These are phyloP conservation scores for Trichacis sp. DNA, from an alignment of 2,888 invertebrate genomes.

Conservation along the genomic window DNA sequence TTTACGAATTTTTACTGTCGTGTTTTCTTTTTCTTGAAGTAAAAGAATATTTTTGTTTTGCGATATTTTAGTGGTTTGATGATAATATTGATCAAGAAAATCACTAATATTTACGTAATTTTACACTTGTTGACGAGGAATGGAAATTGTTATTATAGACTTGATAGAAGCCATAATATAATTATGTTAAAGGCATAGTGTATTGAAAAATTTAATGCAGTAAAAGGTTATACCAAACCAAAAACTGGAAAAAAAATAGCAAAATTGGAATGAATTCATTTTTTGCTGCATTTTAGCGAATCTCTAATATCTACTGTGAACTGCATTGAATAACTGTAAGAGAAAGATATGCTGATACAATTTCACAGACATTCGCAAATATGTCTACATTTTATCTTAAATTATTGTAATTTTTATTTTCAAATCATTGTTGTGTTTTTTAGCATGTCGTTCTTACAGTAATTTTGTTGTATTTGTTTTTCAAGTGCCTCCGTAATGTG, in stretches of 20 bases:
- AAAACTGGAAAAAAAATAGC: background rate
- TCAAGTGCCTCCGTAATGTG: background rate
- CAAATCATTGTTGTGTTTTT: too few relatives aligned
- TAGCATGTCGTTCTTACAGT: too few relatives aligned
- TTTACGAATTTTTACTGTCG: background rate
- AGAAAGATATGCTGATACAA: too few relatives aligned
- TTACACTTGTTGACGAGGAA: background rate
- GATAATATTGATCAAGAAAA: background rate
- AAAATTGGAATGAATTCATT: background rate
- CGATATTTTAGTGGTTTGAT: background rate
- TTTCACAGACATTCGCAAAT: too few relatives aligned
- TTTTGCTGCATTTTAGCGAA: background rate
- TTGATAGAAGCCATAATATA: too few relatives aligned
- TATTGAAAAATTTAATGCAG: background rate
- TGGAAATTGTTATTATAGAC: background rate
- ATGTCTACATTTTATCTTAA: too few relatives aligned
- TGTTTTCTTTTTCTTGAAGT: background rate
- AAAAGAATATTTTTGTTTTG: background rate
- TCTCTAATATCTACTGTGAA: background rate
- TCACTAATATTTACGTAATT: background rate
- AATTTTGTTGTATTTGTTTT: background rate
- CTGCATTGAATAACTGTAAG: too few relatives aligned
- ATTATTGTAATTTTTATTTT: too few relatives aligned
- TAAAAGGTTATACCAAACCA: background rate
- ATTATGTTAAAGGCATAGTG: background rate